Conservation (phyloP, 23 tunicate species). For the Styela plicata region DNA sequence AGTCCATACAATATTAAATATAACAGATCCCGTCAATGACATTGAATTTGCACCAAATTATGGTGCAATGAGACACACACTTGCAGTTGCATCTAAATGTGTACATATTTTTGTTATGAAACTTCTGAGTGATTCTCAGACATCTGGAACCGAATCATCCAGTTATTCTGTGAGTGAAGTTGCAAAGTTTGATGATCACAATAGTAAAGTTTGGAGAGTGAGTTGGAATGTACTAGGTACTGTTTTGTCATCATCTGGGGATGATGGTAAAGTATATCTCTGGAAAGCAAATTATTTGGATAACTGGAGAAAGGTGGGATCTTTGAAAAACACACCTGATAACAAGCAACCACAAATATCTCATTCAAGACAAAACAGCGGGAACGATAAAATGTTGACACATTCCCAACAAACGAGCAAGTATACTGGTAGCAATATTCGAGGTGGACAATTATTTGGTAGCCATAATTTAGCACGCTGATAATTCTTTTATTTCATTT, state of each 20-base stretch:
- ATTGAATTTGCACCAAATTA: slow-evolving; percentile 70
- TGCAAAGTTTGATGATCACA: slow-evolving; percentile 30
- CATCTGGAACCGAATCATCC: slow-evolving; percentile 7
- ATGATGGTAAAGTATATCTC: slow-evolving; percentile 71
- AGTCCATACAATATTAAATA: slow-evolving; percentile 49
- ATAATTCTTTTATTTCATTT: too few species aligned
- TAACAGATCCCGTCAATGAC: slow-evolving; percentile 82
- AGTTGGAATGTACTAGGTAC: slow-evolving; percentile 87
- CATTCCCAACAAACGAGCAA: neutral
- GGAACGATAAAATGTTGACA: neutral
- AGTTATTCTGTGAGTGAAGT: slow-evolving; percentile 26
- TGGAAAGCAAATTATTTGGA: slow-evolving; percentile 71
- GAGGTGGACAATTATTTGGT: neutral
- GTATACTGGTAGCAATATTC: slow-evolving; percentile 7
- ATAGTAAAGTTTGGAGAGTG: slow-evolving; percentile 50
- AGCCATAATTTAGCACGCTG: too few species aligned
- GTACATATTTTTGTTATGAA: slow-evolving; percentile 60
- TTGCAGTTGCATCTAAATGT: slow-evolving; percentile 81
- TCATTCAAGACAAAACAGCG: slow-evolving; percentile 24
- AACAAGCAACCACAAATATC: neutral
- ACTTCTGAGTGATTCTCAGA: slow-evolving; percentile 25
- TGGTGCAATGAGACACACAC: slow-evolving; percentile 54
- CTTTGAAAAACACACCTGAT: slow-evolving; percentile 3
- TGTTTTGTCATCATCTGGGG: slow-evolving; percentile 65
- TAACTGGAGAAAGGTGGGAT: slow-evolving; percentile 21